These are phyloP conservation scores for Chionodraco myersi DNA, from an alignment of 2,113 vertebrate species.

Conservation along the genomic window DNA sequence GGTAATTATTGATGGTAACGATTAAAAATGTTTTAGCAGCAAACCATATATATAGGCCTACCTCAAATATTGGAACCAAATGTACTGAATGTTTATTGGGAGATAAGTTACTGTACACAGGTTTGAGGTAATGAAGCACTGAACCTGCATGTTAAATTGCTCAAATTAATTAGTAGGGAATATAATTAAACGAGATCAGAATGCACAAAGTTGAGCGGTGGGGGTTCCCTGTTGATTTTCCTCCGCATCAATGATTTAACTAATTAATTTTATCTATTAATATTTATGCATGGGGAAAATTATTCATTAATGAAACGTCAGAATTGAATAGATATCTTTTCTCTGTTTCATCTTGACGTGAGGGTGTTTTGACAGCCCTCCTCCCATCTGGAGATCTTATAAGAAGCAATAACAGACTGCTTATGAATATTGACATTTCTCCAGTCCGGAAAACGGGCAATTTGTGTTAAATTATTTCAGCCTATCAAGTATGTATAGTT, in stretches of 20 bases:
- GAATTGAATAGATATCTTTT: conserved; percentile 77
- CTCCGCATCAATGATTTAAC: conserved; percentile 82
- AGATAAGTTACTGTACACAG: conserved; percentile 30
- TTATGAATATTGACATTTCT: conserved; percentile 81
- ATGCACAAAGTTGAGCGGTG: conserved; percentile 58
- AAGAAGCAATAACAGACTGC: conserved; percentile 74
- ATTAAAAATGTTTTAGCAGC: neutral
- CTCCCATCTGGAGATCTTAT: conserved; percentile 75
- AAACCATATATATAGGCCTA: neutral
- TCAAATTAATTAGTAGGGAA: conserved; percentile 71
- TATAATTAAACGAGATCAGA: conserved; percentile 65
- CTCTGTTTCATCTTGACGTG: conserved; percentile 77
- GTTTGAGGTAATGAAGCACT: conserved; percentile 44
- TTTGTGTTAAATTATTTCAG: conserved; percentile 73
- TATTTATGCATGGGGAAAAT: conserved; percentile 83
- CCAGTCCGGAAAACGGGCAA: conserved; percentile 64
- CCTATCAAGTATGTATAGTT: conserved; percentile 65
- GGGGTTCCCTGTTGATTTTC: conserved; percentile 79
- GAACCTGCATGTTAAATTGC: conserved; percentile 48
- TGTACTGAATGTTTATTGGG: neutral
- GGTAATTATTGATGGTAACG: conserved; percentile 14
- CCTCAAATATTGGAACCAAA: neutral
- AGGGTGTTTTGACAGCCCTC: conserved; percentile 81
- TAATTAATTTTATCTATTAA: conserved; percentile 85
- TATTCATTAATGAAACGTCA: conserved; percentile 84